These are phyloP conservation scores for Melipona quadrifasciata DNA, from an alignment of 1,140 invertebrate species.

Conservation along the genomic window DNA sequence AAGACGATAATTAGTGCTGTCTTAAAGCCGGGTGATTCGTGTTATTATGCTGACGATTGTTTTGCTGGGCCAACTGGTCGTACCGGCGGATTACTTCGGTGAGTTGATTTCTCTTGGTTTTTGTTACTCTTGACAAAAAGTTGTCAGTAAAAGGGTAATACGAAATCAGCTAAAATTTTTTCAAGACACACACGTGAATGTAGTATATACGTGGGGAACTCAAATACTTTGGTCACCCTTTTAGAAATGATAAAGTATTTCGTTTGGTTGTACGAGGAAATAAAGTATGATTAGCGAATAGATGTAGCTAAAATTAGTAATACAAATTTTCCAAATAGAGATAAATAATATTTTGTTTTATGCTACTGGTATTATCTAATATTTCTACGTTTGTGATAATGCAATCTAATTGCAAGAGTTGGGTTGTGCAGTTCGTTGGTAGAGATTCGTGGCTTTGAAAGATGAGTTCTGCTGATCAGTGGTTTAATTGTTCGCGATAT, in stretches of 20 bases:
- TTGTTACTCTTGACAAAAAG: background rate
- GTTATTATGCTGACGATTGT: conserved; percentile 63
- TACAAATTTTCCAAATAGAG: too few relatives aligned
- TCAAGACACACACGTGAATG: background rate
- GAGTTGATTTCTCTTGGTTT: conserved; percentile 29
- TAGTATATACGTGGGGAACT: background rate
- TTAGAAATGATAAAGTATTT: too few relatives aligned
- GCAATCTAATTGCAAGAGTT: too few relatives aligned
- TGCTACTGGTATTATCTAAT: too few relatives aligned
- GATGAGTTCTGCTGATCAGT: background rate
- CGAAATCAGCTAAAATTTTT: background rate
- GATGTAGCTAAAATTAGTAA: too few relatives aligned
- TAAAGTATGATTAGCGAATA: too few relatives aligned
- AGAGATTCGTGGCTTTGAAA: background rate
- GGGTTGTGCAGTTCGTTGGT: too few relatives aligned
- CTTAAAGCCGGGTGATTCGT: conserved; percentile 12
- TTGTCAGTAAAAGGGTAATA: background rate
- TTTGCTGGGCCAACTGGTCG: conserved; percentile 50
- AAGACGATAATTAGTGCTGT: conserved; percentile 42
- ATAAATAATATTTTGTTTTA: too few relatives aligned
- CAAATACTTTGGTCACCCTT: background rate
- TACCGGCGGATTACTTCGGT: conserved; percentile 68
- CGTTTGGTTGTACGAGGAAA: too few relatives aligned
- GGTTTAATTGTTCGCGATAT: background rate
- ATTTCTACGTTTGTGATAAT: too few relatives aligned